Evolutionary conservation across 2,113 vertebrate genomes (phyloP).

Genomic region (Eublepharis macularius): DNA sequence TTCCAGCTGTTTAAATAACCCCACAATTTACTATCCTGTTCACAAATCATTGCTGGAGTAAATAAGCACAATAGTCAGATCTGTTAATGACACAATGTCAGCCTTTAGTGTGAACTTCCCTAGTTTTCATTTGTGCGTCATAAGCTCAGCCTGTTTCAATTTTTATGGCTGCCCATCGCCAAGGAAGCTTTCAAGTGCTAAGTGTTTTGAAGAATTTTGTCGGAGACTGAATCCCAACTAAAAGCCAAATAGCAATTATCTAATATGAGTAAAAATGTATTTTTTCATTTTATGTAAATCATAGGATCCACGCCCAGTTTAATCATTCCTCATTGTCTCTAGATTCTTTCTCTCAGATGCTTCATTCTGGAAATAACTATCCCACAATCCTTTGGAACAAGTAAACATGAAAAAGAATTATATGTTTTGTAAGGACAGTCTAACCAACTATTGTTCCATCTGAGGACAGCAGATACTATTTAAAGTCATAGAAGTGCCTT

Average conservation of each 20-base stretch:
- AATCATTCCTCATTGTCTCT: background rate
- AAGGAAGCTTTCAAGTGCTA: background rate
- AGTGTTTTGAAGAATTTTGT: slow-evolving; percentile 43
- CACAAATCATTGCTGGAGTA: slow-evolving; percentile 1
- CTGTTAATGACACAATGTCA: slow-evolving; percentile 46
- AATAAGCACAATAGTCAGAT: slow-evolving; percentile 36
- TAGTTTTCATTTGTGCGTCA: slow-evolving; percentile 42
- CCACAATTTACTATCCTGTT: slow-evolving; percentile 44
- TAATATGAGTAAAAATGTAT: slow-evolving; percentile 28
- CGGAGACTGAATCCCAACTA: slow-evolving; percentile 43
- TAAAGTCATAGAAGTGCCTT: background rate
- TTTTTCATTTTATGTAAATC: slow-evolving; percentile 44
- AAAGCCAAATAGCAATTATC: slow-evolving; percentile 40
- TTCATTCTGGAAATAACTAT: background rate
- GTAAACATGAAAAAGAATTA: background rate
- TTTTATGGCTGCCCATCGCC: slow-evolving; percentile 32
- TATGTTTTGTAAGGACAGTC: background rate
- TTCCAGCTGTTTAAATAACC: slow-evolving; percentile 34
- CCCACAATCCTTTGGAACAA: background rate
- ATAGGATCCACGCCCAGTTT: background rate
- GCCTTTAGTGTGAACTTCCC: slow-evolving; percentile 44
- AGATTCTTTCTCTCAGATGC: background rate
- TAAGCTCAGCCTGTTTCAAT: slow-evolving; percentile 47
- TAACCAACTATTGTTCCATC: background rate
- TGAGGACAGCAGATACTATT: background rate